Conservation (phyloP, 2,797 vertebrate genomes). For the Knipowitschia caucasica region DNA sequence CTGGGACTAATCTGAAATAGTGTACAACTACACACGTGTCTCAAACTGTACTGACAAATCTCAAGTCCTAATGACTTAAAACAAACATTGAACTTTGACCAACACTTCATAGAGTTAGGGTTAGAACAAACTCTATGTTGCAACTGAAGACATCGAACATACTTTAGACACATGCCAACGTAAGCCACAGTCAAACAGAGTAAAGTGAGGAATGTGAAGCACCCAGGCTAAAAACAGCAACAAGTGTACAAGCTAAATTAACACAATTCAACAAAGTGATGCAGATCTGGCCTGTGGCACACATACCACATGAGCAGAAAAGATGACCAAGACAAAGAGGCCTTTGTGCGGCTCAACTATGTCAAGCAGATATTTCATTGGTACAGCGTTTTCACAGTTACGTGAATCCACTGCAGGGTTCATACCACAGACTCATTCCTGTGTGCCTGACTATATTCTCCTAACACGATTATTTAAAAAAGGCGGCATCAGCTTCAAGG, state of each 20-base stretch:
- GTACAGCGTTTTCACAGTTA: conserved; percentile 22
- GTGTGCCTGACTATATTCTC: not conserved
- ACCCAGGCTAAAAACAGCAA: conserved; percentile 51
- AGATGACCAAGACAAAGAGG: conserved; percentile 59
- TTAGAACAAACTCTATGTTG: not conserved
- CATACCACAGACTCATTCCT: conserved; percentile 3
- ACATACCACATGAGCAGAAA: conserved; percentile 38
- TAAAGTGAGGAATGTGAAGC: conserved; percentile 56
- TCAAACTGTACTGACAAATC: conserved; percentile 1
- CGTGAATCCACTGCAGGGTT: conserved; percentile 5
- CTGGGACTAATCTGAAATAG: conserved; percentile 60
- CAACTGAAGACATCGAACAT: conserved; percentile 18
- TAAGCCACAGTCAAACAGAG: conserved; percentile 25
- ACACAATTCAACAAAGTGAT: conserved; percentile 47
- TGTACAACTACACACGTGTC: conserved; percentile 15
- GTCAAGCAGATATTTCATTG: conserved; percentile 35
- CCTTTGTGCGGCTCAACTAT: conserved; percentile 59
- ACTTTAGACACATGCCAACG: conserved; percentile 16
- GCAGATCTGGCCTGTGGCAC: conserved; percentile 35
- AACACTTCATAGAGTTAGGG: not conserved
- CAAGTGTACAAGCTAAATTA: conserved; percentile 43
- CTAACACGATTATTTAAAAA: not conserved
- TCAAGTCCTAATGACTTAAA: conserved; percentile 1
- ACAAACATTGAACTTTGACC: not conserved
- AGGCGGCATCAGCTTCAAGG: conserved; percentile 1